phyloP scores from a whole-genome alignment of 2,113 vertebrate species.

The Nasalis larvatus region DNA sequence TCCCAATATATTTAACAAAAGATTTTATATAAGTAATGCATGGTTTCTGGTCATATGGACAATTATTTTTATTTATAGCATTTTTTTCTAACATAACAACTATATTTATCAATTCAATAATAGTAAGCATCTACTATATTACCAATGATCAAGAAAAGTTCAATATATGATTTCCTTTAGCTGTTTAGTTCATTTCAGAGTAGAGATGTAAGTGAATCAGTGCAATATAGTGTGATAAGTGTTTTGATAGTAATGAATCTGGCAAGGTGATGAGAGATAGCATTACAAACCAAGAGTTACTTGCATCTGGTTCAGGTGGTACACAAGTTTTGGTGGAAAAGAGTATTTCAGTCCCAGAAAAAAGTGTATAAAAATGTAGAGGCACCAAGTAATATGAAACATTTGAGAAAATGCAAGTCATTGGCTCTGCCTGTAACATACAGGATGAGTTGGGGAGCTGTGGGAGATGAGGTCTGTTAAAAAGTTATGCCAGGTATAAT shows the following conservation, averaged over 20 bases:
- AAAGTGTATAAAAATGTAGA: neutral
- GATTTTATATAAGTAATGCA: neutral
- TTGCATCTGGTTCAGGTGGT: neutral
- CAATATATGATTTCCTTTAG: neutral
- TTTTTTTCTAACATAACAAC: neutral
- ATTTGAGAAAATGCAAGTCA: neutral
- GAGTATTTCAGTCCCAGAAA: neutral
- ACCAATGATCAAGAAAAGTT: neutral
- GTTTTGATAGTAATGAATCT: neutral
- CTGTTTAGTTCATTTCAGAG: neutral
- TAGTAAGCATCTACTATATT: neutral
- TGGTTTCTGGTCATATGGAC: neutral
- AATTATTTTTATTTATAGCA: neutral
- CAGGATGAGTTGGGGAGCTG: neutral
- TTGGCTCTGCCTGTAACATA: neutral
- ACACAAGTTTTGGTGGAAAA: neutral
- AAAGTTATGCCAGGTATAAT: neutral
- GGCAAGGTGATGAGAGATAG: neutral
- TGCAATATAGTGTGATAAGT: neutral
- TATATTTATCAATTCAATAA: neutral
- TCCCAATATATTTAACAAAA: constrained; percentile 1
- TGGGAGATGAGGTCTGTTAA: neutral
- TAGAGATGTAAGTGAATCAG: neutral
- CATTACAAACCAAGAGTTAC: neutral
- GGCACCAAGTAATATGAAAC: neutral